Percentiles rank a stretch among this genome's conserved stretches.
Evolutionary conservation across 2,113 vertebrate species (phyloP).

Genomic region (Zosterops borbonicus): DNA sequence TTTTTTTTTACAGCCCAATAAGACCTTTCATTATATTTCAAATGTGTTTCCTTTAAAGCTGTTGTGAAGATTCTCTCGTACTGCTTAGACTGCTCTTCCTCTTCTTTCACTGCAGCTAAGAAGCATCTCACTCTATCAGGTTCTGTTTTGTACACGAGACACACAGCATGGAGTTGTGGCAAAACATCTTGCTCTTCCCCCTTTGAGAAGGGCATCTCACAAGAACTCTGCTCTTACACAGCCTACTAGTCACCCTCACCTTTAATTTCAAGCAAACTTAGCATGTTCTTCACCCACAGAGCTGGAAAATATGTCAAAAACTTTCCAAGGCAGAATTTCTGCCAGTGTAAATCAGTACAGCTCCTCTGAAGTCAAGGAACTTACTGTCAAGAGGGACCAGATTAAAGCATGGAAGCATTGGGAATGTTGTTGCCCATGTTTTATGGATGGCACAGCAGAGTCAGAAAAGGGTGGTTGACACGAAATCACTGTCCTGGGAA

Average conservation of each 20-base stretch:
- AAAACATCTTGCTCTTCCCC: background rate
- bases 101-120: conserved; percentile 21
- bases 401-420: background rate
- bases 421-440: background rate
- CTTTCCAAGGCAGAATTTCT: background rate
- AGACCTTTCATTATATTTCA: conserved; percentile 58
- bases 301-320: background rate
- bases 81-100: conserved; percentile 42
- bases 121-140: background rate
- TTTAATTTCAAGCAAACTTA: background rate
- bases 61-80: conserved; percentile 54
- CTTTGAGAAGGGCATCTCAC: background rate
- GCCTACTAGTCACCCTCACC: background rate
- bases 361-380: background rate
- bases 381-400: background rate
- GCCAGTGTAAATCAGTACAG: background rate
- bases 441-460: background rate
- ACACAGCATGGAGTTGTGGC: background rate
- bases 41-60: conserved; percentile 47
- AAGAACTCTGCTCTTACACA: background rate
- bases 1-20: background rate
- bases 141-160: background rate
- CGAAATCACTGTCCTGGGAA: background rate
- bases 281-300: background rate
- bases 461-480: background rate